Evolutionary conservation across 2,888 invertebrate genomes (phyloP).

Genomic region (Andrena minutula): DNA sequence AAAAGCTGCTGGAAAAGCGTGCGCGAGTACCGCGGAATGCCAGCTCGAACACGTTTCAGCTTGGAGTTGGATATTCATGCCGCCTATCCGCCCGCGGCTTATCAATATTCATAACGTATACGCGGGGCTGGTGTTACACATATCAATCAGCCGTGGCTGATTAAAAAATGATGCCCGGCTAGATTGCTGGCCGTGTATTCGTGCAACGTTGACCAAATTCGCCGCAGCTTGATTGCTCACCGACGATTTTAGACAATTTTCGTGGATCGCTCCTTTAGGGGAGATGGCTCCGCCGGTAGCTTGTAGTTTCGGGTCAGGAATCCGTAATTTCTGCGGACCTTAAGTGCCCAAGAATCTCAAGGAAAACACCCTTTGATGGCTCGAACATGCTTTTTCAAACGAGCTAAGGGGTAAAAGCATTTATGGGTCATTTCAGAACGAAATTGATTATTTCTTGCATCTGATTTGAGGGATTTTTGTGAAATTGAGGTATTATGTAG

Average conservation of each 20-base stretch:
- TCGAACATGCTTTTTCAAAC: not conserved
- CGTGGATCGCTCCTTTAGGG: not conserved
- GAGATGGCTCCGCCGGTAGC: constrained; percentile 12
- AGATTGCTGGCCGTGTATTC: constrained; percentile 43
- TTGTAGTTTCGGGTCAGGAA: not conserved
- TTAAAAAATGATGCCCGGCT: constrained; percentile 54
- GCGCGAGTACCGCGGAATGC: constrained; percentile 31
- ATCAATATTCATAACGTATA: constrained; percentile 71
- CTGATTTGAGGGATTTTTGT: too few species aligned
- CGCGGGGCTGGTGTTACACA: constrained; percentile 52
- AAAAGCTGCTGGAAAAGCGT: constrained; percentile 33
- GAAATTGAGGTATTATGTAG: too few species aligned
- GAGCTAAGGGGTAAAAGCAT: not conserved
- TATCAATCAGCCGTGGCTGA: constrained; percentile 59
- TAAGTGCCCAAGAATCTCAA: constrained; percentile 1
- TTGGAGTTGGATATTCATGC: constrained; percentile 55
- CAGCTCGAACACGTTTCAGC: constrained; percentile 28
- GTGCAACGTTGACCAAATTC: constrained; percentile 40
- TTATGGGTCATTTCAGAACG: too few species aligned
- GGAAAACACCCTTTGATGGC: not conserved
- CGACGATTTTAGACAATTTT: constrained; percentile 43
- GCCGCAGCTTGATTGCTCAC: constrained; percentile 29
- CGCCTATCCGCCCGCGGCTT: constrained; percentile 40
- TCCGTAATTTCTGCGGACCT: not conserved
- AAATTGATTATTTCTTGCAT: too few species aligned